These are phyloP conservation scores for Brachionichthys hirsutus DNA, from an alignment of 2,113 vertebrate species.

Conservation along the genomic window DNA sequence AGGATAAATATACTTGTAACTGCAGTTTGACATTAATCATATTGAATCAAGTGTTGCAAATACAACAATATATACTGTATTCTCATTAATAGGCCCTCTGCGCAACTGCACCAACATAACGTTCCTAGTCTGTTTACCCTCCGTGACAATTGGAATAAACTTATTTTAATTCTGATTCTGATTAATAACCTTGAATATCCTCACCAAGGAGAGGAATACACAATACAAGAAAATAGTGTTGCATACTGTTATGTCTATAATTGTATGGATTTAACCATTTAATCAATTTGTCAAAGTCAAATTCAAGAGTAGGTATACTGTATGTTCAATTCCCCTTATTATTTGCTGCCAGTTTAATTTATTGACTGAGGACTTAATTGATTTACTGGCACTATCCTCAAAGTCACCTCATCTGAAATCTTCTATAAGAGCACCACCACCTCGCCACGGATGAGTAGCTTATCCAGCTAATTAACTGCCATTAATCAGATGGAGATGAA, in stretches of 20 bases:
- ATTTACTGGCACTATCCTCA: slow-evolving; percentile 62
- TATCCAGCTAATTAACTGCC: slow-evolving; percentile 43
- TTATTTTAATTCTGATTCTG: too few species aligned
- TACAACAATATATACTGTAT: too few species aligned
- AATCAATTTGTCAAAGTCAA: slow-evolving; percentile 66
- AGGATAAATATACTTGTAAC: too few species aligned
- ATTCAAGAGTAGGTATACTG: slow-evolving; percentile 34
- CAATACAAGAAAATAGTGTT: slow-evolving; percentile 34
- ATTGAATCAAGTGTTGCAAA: neutral
- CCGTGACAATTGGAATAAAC: too few species aligned
- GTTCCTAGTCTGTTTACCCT: too few species aligned
- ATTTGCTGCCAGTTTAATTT: slow-evolving; percentile 59
- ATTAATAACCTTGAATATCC: slow-evolving; percentile 44
- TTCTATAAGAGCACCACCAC: slow-evolving; percentile 41
- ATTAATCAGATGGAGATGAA: slow-evolving; percentile 51
- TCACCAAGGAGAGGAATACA: slow-evolving; percentile 18
- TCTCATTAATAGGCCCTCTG: too few species aligned
- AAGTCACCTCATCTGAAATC: slow-evolving; percentile 62
- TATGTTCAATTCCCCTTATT: slow-evolving; percentile 39
- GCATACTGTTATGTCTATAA: slow-evolving; percentile 20
- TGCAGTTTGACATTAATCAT: neutral
- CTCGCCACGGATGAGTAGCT: slow-evolving; percentile 14
- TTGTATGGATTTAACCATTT: slow-evolving; percentile 45
- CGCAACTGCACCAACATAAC: too few species aligned
- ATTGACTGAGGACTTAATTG: slow-evolving; percentile 61